phyloP scores from a whole-genome alignment of 2,888 invertebrate genomes.

The Drosophila imparisetae region DNA sequence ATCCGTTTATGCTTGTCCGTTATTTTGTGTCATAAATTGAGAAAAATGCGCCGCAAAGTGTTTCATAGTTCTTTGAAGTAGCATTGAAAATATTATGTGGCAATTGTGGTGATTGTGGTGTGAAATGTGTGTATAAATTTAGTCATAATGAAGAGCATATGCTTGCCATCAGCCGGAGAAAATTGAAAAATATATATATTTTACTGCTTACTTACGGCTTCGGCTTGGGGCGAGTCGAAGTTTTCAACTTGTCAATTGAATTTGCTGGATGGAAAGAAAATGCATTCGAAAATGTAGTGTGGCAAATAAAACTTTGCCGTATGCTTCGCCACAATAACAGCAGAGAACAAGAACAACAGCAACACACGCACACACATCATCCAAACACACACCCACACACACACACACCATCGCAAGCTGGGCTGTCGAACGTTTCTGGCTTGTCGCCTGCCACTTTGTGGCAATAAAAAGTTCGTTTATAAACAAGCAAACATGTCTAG shows the following conservation, averaged over 20 bases:
- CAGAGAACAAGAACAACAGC: conserved; percentile 6
- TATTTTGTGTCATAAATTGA: conserved; percentile 1
- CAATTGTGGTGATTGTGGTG: background rate
- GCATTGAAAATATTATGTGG: background rate
- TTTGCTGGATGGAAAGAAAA: conserved; percentile 30
- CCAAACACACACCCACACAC: conserved; percentile 2
- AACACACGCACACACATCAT: conserved; percentile 12
- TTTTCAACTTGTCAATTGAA: conserved; percentile 53
- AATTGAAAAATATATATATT: conserved; percentile 1
- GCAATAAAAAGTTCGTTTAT: conserved; percentile 78
- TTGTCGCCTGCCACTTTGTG: conserved; percentile 73
- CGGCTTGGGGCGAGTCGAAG: conserved; percentile 17
- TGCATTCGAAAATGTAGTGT: conserved; percentile 45
- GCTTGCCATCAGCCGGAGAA: background rate
- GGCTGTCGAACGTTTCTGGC: conserved; percentile 48
- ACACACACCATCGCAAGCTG: conserved; percentile 5
- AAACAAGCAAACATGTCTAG: conserved; percentile 70
- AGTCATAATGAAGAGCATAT: background rate
- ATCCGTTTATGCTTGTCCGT: conserved; percentile 2
- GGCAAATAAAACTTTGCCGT: conserved; percentile 47
- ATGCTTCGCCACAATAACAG: conserved; percentile 17
- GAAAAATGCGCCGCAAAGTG: background rate
- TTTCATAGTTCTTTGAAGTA: background rate
- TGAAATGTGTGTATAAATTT: background rate
- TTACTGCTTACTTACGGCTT: conserved; percentile 12